phyloP scores from a whole-genome alignment of 2,888 invertebrate genomes.

The Leptura quadrifasciata region DNA sequence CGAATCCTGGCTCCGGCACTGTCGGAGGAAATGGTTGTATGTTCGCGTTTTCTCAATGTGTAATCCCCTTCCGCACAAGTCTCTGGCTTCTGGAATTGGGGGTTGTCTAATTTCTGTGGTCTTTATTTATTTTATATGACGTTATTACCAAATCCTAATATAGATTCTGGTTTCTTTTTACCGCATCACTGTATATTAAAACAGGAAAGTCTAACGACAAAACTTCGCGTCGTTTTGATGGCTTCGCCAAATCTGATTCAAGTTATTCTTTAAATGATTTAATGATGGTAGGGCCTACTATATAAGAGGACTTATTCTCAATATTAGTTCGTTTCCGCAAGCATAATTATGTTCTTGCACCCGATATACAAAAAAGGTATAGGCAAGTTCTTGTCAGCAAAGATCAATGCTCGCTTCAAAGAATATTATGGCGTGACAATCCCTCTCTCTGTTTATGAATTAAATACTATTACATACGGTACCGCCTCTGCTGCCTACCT shows the following conservation, averaged over 20 bases:
- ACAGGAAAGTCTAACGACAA: background rate
- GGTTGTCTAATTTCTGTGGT: no score
- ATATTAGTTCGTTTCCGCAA: background rate
- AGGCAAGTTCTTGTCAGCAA: constrained; percentile 8
- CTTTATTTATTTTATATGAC: no score
- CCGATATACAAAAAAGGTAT: constrained; percentile 9
- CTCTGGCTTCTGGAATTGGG: no score
- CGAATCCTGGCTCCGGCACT: no score
- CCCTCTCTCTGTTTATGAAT: background rate
- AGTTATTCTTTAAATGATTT: constrained; percentile 16
- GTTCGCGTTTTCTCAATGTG: no score
- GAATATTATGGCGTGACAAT: background rate
- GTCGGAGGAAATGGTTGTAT: no score
- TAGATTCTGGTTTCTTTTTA: constrained; percentile 15
- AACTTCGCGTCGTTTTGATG: constrained; percentile 13
- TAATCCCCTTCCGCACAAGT: no score
- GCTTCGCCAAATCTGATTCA: constrained; percentile 12
- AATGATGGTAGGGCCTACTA: constrained; percentile 16
- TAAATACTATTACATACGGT: background rate
- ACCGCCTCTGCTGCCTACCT: background rate
- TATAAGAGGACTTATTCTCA: background rate
- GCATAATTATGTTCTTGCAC: background rate
- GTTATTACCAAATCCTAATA: background rate
- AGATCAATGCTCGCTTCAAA: constrained; percentile 1
- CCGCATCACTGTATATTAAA: constrained; percentile 23